These are phyloP conservation scores for Scolopax rusticola DNA, from an alignment of 2,797 vertebrate genomes.

Conservation along the genomic window DNA sequence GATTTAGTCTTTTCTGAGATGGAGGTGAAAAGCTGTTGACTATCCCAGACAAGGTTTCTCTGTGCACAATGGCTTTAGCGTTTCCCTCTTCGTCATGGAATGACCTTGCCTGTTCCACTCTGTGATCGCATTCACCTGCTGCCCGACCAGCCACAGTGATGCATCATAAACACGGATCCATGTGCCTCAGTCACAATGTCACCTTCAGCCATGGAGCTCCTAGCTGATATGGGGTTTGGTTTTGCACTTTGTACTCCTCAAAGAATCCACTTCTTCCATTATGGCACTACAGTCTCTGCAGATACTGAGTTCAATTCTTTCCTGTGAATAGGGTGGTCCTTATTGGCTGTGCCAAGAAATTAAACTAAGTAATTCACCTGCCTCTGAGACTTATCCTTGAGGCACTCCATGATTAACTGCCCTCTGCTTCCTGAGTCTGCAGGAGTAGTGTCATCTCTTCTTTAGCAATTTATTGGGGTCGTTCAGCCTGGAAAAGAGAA, in stretches of 20 bases:
- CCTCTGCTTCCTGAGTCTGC: background rate
- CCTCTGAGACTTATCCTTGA: background rate
- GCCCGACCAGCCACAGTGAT: fast-evolving
- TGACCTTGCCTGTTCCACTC: background rate
- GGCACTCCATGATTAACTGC: background rate
- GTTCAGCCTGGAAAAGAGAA: no score
- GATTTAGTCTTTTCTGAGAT: background rate
- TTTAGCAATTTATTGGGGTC: background rate
- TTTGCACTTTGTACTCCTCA: background rate
- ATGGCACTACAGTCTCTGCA: background rate
- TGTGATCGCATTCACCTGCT: background rate
- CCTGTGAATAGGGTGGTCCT: background rate
- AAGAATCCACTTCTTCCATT: background rate
- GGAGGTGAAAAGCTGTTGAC: background rate
- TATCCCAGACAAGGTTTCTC: background rate
- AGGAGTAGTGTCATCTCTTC: background rate
- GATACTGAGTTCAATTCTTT: background rate
- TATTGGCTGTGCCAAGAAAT: background rate
- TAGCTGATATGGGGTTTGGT: background rate
- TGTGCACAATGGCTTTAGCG: fast-evolving
- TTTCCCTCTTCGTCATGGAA: background rate
- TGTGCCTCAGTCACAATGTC: background rate
- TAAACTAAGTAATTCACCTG: background rate
- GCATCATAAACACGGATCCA: background rate
- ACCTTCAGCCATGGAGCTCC: background rate